Evolutionary conservation across 2,797 vertebrate genomes (phyloP), one percentile per base, ranked within the genome.

Genomic region (Sebastes trivittatus): DNA sequence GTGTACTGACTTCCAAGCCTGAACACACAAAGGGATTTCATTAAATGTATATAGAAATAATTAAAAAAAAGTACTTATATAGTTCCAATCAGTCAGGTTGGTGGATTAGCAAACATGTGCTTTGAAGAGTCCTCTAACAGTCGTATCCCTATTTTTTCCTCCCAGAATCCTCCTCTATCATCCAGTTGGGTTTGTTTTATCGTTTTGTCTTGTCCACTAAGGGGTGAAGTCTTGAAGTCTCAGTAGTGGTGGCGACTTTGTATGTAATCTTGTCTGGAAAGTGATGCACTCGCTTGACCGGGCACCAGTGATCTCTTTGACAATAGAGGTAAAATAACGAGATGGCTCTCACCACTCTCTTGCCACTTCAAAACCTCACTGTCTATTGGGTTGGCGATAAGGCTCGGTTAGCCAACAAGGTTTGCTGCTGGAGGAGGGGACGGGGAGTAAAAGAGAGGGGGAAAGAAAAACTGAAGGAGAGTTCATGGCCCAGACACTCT

Each of bases 301-400:
- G 82, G 78, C 82, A 71, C 81, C 78, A 55, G 80, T 86, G 84
- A 91, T 85, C 88, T 89, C 66, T 60, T 86, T 83, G 91, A 92
- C 91, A 92, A 90, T 79, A 65, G 72, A 84, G 66, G 83, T 64
- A 1, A 91, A 93, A 91, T 93, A 92, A 93, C 85, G 63, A 93
- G 88, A 79, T 11, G 80, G 80, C 85, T 80, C 80, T 74, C 60
- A 2, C 78, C 29, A 73, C 83, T 49, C 82, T 86, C 85, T 77
- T 29, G 66, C 83, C 87, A 90, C 90, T 93, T 92, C 87, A 92
- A 86, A 90, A 85, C 80, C 85, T 76, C 68, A 16, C 71, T 67
- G 80, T 85, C 89, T 90, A 91, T 91, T 90, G 88, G 91, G 69
- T 75, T 46, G 82, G 77, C 67, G 87, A 73, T 85, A 85, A 83